Evolutionary conservation across 1,140 invertebrate species (phyloP), one percentile per base, ranked within the genome.

Genomic region (Acromyrmex heyeri): DNA sequence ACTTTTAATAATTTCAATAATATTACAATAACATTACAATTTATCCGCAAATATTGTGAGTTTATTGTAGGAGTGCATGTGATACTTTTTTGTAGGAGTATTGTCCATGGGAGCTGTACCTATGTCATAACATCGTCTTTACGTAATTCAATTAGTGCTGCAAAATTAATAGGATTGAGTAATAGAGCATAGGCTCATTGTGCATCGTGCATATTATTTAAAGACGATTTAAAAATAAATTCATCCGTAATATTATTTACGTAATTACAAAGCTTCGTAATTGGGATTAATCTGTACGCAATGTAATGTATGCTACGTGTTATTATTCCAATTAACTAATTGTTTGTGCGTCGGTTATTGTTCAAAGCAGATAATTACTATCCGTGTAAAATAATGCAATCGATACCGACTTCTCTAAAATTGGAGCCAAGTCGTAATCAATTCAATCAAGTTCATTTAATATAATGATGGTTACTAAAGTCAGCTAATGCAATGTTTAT

Each of bases 241-340:
- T 16, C 0, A 16, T 24, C n/a, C 27, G 12, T 14, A 53, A 79
- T 69, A 62, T 67, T 73, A 61, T 83, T 75, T 50, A 44, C 48
- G 38, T 83, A 21, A 59, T 48, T 73, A 72, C 30, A 73, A 61
- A 75, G 50, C 62, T 57, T 57, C 16, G 48, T 55, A 81, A 73
- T 81, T 70, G 69, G 38, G 18, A 83, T n/a, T 61, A 73, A 83
- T 83, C 79, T 48, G 57, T 18, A 48, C 24, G 27, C 18, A 27
- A 30, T 30, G 30, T 72, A 55, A 53, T 30, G 55, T 73, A 61
- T 73, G 48, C 34, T 76, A 81, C 24, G 61, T 77, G 85, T 87
- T 89, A 88, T 89, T 86, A 87, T 88, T 82, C 67, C 83, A 82
- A 89, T 89, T 86, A 87, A 86, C 48, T 70, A 61, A 83, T 73